Evolutionary conservation across 1,140 invertebrate genomes (phyloP).

Genomic region (Pygmarrhopalites habei): DNA sequence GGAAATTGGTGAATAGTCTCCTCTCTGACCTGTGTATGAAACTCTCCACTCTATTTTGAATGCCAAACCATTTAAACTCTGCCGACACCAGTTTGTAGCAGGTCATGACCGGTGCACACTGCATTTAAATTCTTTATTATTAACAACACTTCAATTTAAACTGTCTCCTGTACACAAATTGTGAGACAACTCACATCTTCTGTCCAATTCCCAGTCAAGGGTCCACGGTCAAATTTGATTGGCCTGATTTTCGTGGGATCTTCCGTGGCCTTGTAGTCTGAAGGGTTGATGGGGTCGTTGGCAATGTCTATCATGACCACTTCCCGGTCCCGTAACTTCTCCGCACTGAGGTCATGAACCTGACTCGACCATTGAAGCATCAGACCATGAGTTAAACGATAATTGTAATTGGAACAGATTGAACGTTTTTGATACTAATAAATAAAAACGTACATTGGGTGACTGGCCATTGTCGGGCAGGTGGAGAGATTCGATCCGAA

Average conservation of each 20-base stretch:
- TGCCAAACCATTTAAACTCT: conserved; percentile 98
- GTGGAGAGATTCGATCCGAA: conserved; percentile 95
- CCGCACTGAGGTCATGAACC: conserved; percentile 78
- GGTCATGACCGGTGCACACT: conserved; percentile 81
- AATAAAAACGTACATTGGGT: conserved; percentile 86
- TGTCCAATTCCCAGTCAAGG: conserved; percentile 76
- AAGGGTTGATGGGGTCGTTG: conserved; percentile 69
- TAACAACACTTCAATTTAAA: too few species aligned
- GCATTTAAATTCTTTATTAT: too few species aligned
- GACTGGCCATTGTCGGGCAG: conserved; percentile 70
- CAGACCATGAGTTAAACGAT: too few species aligned
- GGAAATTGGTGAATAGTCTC: conserved; percentile 93
- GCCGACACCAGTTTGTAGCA: conserved; percentile 96
- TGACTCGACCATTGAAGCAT: too few species aligned
- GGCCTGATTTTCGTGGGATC: conserved; percentile 87
- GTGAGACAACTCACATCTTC: conserved; percentile 46
- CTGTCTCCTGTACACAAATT: too few species aligned
- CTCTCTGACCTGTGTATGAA: conserved; percentile 92
- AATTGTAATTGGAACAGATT: too few species aligned
- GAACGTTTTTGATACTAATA: too few species aligned
- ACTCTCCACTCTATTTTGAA: conserved; percentile 88
- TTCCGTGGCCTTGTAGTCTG: conserved; percentile 82
- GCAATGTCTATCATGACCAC: conserved; percentile 91
- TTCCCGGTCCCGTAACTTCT: conserved; percentile 81
- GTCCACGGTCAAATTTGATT: conserved; percentile 87